phyloP scores from a whole-genome alignment of 2,888 invertebrate species.

The Cristatella mucedo region DNA sequence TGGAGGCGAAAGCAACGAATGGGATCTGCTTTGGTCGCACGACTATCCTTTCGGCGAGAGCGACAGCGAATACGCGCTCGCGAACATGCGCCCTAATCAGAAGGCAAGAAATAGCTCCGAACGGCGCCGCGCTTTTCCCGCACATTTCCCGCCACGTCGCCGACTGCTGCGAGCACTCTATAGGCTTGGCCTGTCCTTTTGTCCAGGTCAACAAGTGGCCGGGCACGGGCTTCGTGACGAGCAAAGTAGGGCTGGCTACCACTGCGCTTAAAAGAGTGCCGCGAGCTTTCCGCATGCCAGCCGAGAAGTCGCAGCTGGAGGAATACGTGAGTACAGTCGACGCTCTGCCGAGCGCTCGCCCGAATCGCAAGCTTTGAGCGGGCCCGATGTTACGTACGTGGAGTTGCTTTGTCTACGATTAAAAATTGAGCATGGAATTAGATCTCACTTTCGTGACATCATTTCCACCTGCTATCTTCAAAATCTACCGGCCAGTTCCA shows the following conservation, averaged over 20 bases:
- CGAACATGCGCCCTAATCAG: slow-evolving; percentile 52
- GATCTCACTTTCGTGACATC: too few species aligned
- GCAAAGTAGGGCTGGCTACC: slow-evolving; percentile 74
- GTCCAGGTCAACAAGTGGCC: slow-evolving; percentile 73
- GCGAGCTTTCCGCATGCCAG: slow-evolving; percentile 68
- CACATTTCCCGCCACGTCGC: too few species aligned
- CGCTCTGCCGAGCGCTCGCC: too few species aligned
- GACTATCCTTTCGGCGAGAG: slow-evolving; percentile 63
- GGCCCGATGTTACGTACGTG: too few species aligned
- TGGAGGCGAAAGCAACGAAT: slow-evolving; percentile 40
- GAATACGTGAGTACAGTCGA: slow-evolving; percentile 45
- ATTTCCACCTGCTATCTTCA: too few species aligned
- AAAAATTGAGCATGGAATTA: too few species aligned
- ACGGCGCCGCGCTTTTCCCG: too few species aligned
- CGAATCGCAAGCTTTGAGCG: too few species aligned
- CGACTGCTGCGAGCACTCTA: background rate
- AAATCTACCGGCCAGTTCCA: too few species aligned
- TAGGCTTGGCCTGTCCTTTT: slow-evolving; percentile 13
- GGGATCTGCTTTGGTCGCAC: slow-evolving; percentile 84
- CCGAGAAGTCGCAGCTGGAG: slow-evolving; percentile 53
- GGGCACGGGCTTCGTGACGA: slow-evolving; percentile 77
- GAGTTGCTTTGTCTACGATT: too few species aligned
- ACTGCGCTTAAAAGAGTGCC: slow-evolving; percentile 64
- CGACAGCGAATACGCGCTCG: slow-evolving; percentile 19
- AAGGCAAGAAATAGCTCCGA: slow-evolving; percentile 36